Percentiles rank a stretch among this genome's conserved stretches.
These are phyloP conservation scores for Theonella swinhoei DNA, from an alignment of 37 sponge, comb jelly and placozoan genomes.

Conservation along the genomic window DNA sequence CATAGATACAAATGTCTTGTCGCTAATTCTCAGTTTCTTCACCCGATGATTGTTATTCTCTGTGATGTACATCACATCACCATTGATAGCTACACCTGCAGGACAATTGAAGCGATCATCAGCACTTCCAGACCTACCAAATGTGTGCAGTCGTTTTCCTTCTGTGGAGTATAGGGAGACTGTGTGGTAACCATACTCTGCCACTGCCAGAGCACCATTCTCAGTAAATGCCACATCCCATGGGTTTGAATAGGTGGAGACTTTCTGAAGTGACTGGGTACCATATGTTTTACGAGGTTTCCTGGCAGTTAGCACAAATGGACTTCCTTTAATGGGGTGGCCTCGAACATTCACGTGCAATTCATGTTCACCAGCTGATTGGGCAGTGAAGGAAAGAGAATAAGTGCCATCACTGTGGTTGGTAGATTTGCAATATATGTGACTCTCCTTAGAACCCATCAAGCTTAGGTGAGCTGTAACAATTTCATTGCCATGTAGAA, in stretches of 20 bases:
- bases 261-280: no score
- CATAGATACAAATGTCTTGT: slow-evolving; percentile 18
- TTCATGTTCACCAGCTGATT: slow-evolving; percentile 22
- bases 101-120: slow-evolving; percentile 50
- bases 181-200: not conserved
- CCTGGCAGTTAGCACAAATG: slow-evolving; percentile 9
- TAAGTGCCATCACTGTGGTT: slow-evolving; percentile 31
- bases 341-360: slow-evolving; percentile 7
- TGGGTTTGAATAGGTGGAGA: not conserved
- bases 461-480: not conserved
- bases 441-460: slow-evolving; percentile 11
- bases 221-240: slow-evolving; percentile 43
- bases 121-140: slow-evolving; percentile 30
- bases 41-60: slow-evolving; percentile 41
- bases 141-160: not conserved
- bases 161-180: not conserved
- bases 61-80: slow-evolving; percentile 46
- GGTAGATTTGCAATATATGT: not conserved
- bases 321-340: slow-evolving; percentile 11
- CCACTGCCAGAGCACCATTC: slow-evolving; percentile 16
- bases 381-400: slow-evolving; percentile 1
- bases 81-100: slow-evolving; percentile 30
- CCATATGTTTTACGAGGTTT: no score
- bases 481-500: slow-evolving; percentile 2
- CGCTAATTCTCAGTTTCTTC: slow-evolving; percentile 30